These are phyloP conservation scores for Pteropus rufus DNA, from an alignment of 2,797 vertebrate species.

Conservation along the genomic window DNA sequence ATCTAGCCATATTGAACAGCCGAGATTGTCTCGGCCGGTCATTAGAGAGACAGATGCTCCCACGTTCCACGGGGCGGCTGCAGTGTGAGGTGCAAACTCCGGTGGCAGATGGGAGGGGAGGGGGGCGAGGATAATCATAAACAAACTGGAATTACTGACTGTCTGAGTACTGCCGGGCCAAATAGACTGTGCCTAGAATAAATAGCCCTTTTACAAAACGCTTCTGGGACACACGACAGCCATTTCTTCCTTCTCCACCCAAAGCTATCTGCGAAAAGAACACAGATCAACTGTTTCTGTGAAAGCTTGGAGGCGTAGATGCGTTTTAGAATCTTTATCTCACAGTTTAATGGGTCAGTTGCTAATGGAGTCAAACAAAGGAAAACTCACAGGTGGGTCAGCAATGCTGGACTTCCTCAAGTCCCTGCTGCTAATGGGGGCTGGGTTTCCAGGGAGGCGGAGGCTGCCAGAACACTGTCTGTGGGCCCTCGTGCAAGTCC, in stretches of 20 bases:
- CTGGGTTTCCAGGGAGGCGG: background rate
- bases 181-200: slow-evolving; percentile 53
- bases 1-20: slow-evolving; percentile 68
- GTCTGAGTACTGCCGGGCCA: slow-evolving; percentile 32
- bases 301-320: background rate
- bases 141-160: slow-evolving; percentile 70
- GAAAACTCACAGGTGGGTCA: background rate
- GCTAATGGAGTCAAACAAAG: slow-evolving; percentile 61
- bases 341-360: background rate
- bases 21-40: slow-evolving; percentile 59
- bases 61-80: slow-evolving; percentile 65
- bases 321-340: background rate
- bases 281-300: background rate
- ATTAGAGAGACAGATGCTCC: slow-evolving; percentile 79
- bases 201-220: background rate
- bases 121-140: slow-evolving; percentile 35
- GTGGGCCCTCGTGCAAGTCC: fast-evolving
- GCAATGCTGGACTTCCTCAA: background rate
- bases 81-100: slow-evolving; percentile 54
- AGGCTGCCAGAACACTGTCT: fast-evolving
- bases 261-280: background rate
- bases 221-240: background rate
- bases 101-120: slow-evolving; percentile 72
- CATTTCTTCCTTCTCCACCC: slow-evolving; percentile 8
- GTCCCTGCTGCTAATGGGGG: background rate